phyloP scores from a whole-genome alignment of 2,888 invertebrate genomes.

The Mantis religiosa region DNA sequence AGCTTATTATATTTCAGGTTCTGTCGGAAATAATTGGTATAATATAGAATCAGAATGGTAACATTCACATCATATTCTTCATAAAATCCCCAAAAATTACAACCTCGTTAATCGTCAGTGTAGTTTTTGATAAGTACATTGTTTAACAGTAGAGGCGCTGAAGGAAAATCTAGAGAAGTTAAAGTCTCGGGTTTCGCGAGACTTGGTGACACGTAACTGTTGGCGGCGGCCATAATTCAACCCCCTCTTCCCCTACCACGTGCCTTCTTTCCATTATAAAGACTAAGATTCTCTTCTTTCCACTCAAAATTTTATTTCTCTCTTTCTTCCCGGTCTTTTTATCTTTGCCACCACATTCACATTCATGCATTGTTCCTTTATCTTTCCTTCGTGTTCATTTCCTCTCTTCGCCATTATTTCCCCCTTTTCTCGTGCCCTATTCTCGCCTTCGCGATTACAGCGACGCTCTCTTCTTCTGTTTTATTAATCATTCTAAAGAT shows the following conservation, averaged over 20 bases:
- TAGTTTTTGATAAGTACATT: too few species aligned
- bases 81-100: too few species aligned
- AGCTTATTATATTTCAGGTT: too few species aligned
- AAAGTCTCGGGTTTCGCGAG: background rate
- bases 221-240: background rate
- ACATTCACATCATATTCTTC: too few species aligned
- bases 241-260: background rate
- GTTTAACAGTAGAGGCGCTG: too few species aligned
- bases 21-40: too few species aligned
- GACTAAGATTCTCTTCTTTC: background rate
- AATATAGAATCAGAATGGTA: too few species aligned
- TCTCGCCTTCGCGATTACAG: background rate
- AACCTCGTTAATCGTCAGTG: too few species aligned
- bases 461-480: background rate
- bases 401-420: conserved; percentile 16
- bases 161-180: background rate
- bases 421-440: background rate
- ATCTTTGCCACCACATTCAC: conserved; percentile 13
- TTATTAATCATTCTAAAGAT: conserved; percentile 21
- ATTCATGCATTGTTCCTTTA: conserved; percentile 22
- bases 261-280: conserved; percentile 7
- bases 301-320: background rate
- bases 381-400: conserved; percentile 25
- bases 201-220: background rate
- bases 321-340: background rate